A percentile compares a stretch with the other conserved stretches of the same genome.
Evolutionary conservation across 2,888 invertebrate species (phyloP).

Genomic region (Oscheius onirici): DNA sequence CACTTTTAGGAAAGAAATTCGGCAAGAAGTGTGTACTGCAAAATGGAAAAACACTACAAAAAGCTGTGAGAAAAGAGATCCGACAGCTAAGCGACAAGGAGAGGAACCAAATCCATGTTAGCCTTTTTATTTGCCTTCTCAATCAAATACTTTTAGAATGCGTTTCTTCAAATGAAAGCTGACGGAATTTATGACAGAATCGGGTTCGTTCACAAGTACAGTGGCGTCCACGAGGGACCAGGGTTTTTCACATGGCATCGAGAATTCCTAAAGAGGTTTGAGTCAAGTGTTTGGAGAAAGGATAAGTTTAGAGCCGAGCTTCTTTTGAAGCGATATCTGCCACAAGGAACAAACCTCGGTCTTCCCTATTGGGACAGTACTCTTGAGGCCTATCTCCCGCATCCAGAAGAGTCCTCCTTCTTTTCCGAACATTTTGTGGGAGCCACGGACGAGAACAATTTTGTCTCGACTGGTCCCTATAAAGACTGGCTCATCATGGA

Average conservation of each 20-base stretch:
- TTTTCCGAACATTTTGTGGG: slow-evolving; percentile 68
- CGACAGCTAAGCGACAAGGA: slow-evolving; percentile 9
- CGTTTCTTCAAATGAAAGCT: slow-evolving; percentile 36
- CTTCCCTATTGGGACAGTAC: slow-evolving; percentile 72
- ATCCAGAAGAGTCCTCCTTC: slow-evolving; percentile 66
- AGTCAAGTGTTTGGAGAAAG: not conserved
- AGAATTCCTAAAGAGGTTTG: slow-evolving; percentile 49
- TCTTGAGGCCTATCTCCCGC: slow-evolving; percentile 66
- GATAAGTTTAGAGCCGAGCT: slow-evolving; percentile 23
- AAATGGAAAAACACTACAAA: slow-evolving; percentile 8
- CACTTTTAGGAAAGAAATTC: slow-evolving; percentile 3
- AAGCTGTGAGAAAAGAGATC: slow-evolving; percentile 16
- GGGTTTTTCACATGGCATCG: slow-evolving; percentile 55
- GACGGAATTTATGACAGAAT: slow-evolving; percentile 42
- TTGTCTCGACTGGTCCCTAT: slow-evolving; percentile 69
- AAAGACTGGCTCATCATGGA: slow-evolving; percentile 22
- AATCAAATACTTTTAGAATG: slow-evolving; percentile 31
- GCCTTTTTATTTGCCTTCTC: not conserved
- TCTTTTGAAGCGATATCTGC: slow-evolving; percentile 22
- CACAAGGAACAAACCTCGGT: slow-evolving; percentile 53
- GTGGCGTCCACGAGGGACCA: slow-evolving; percentile 54
- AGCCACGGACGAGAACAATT: slow-evolving; percentile 60
- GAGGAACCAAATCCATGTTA: slow-evolving; percentile 17
- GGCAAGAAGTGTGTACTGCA: slow-evolving; percentile 21
- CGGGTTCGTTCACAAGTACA: slow-evolving; percentile 45